Base-by-base conservation (phyloP, 1,140 invertebrate species). In the Phymastichus coffea region DNA sequence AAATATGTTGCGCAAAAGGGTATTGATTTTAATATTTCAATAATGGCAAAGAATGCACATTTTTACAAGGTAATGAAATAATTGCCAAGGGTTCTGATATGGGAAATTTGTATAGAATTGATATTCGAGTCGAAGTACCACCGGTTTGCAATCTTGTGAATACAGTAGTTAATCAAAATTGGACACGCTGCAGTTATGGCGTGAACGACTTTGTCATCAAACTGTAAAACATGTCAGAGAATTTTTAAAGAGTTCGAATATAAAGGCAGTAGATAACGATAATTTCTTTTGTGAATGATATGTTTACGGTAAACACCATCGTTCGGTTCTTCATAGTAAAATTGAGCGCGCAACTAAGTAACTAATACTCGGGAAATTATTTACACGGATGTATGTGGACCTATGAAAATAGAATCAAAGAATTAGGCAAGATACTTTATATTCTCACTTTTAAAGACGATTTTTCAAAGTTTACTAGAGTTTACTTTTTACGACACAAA, bases 371-470 rank as follows among this genome's bases (percentile, higher is more conserved):
- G 55, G 0, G 20, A 57, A 48, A 38, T 37, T 6, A 37, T 49
- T 0, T 33, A 57, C 19, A 33, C 35, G 3, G 41, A 41, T 22
- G 12, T 57, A 10, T 61, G 58, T 35, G 58, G 43, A 6, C 49
- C 51, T 2, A 48, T 61, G 35, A 3, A 47, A 22, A 1, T 28
- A 15, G 35, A 61, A 12, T 61, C 33, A 3, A n/a, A n/a, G n/a
- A n/a, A n/a, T 23, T 54, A 1, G 35, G 51, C 4, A 48, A 52
- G 26, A 47, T 44, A 12, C 12, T 9, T 12, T 61, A 54, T 48
- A 48, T 54, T 41, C 1, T 61, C 1, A 17, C 47, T 22, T 47
- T 54, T 23, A 48, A 55, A 33, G 52, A 61, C 12, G 51, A 61
- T 38, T 61, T 30, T 41, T 61, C 58, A 3, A 28, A 23, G 17